phyloP scores from a whole-genome alignment of 2,113 vertebrate genomes.

The Orthochromis malagaraziensis region DNA sequence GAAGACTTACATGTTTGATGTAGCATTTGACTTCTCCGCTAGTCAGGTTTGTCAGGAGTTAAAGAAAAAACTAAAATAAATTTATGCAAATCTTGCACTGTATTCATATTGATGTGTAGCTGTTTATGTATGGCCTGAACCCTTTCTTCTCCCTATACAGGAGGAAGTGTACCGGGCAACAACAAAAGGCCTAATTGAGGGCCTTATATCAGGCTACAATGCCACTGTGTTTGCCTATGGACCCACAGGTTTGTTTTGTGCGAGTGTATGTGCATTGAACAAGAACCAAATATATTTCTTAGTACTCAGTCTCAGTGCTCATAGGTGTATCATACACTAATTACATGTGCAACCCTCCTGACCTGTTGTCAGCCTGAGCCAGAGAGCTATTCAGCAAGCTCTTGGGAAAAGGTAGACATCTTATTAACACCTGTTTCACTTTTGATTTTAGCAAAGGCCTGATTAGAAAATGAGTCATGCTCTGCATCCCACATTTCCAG shows the following conservation, averaged over 20 bases:
- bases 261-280: not conserved
- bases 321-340: not conserved
- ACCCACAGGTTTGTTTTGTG: conserved; percentile 78
- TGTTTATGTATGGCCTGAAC: not conserved
- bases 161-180: conserved; percentile 87
- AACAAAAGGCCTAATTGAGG: conserved; percentile 81
- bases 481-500: not conserved
- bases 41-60: conserved; percentile 74
- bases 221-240: conserved; percentile 90
- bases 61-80: not conserved
- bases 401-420: not conserved
- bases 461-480: conserved; percentile 13
- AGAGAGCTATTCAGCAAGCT: not conserved
- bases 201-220: conserved; percentile 86
- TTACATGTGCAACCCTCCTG: not conserved
- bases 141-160: conserved; percentile 45
- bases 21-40: conserved; percentile 84
- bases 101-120: not conserved
- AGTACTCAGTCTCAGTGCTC: not conserved
- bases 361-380: not conserved
- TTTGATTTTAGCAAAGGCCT: not conserved
- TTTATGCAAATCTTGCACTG: not conserved
- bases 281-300: not conserved
- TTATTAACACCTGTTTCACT: not conserved
- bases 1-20: conserved; percentile 87